phyloP scores from a whole-genome alignment of 1,140 invertebrate species.

The Pseudomyrmex concolor region DNA sequence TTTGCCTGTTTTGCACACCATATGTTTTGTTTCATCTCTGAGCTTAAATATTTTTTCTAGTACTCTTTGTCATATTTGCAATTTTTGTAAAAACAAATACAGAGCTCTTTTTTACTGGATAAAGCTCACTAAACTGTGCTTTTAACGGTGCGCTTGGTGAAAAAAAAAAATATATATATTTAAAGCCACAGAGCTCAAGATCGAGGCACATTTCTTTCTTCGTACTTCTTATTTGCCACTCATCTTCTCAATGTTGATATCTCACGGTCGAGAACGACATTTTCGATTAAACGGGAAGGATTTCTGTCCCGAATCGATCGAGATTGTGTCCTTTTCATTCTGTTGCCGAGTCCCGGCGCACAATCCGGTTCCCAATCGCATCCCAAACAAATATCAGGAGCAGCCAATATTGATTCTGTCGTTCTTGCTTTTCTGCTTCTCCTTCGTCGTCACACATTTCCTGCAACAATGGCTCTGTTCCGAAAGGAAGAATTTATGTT shows the following conservation, averaged over 20 bases:
- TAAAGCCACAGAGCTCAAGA: too few relatives aligned
- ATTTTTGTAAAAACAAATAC: too few relatives aligned
- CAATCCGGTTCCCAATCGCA: slow-evolving; percentile 64
- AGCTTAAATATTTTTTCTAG: too few relatives aligned
- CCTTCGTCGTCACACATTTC: slow-evolving; percentile 41
- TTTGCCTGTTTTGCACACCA: too few relatives aligned
- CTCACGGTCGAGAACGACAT: slow-evolving; percentile 45
- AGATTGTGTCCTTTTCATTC: slow-evolving; percentile 63
- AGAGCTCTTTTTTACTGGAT: too few relatives aligned
- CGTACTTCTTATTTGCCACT: slow-evolving; percentile 28
- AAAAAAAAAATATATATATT: too few relatives aligned
- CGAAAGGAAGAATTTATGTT: slow-evolving; percentile 48
- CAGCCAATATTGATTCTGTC: slow-evolving; percentile 69
- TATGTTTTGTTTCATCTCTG: too few relatives aligned
- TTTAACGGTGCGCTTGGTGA: too few relatives aligned
- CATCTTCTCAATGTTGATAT: slow-evolving; percentile 36
- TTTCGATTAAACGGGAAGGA: slow-evolving; percentile 69
- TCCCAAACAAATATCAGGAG: slow-evolving; percentile 72
- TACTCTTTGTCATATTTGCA: too few relatives aligned
- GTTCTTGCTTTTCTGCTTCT: slow-evolving; percentile 59
- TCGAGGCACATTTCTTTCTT: slow-evolving; percentile 17
- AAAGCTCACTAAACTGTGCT: too few relatives aligned
- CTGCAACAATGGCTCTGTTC: slow-evolving; percentile 56
- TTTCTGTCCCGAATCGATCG: slow-evolving; percentile 64
- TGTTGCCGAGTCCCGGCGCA: slow-evolving; percentile 47